Evolutionary conservation across 2,888 invertebrate genomes (phyloP).

Genomic region (Dysmachus trigonus): DNA sequence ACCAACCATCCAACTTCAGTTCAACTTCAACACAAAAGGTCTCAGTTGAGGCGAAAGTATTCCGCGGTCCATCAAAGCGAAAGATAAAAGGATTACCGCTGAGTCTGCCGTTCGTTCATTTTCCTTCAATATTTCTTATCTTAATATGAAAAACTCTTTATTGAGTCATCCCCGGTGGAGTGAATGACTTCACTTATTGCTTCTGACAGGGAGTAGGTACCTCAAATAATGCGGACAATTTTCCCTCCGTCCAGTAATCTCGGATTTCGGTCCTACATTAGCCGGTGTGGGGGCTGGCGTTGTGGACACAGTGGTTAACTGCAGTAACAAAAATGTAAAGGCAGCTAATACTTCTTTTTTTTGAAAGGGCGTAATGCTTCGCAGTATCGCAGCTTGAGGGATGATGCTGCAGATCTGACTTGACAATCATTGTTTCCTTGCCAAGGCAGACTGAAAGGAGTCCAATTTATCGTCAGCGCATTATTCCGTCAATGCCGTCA

Average conservation of each 20-base stretch:
- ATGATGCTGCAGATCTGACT: conserved; percentile 46
- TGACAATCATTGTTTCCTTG: conserved; percentile 47
- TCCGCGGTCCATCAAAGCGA: conserved; percentile 16
- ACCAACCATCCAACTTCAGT: neutral
- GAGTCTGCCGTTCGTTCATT: conserved; percentile 40
- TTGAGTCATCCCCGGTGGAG: conserved; percentile 40
- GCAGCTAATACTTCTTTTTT: neutral
- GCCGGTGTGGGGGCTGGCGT: neutral
- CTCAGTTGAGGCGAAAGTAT: neutral
- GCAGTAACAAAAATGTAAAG: neutral
- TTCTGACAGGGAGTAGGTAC: conserved; percentile 46
- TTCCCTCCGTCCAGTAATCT: conserved; percentile 14
- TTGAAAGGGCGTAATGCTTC: neutral
- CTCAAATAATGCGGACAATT: conserved; percentile 18
- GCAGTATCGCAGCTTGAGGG: conserved; percentile 14
- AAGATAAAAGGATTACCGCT: conserved; percentile 34
- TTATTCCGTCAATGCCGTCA: neutral
- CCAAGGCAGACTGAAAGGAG: neutral
- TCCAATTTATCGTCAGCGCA: neutral
- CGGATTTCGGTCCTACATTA: conserved; percentile 12
- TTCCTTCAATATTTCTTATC: conserved; percentile 45
- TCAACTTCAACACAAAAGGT: neutral
- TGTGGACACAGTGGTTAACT: neutral
- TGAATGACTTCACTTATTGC: conserved; percentile 46
- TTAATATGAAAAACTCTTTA: conserved; percentile 40